phyloP scores from a whole-genome alignment of 2,888 invertebrate species.

The Philaethria dido region DNA sequence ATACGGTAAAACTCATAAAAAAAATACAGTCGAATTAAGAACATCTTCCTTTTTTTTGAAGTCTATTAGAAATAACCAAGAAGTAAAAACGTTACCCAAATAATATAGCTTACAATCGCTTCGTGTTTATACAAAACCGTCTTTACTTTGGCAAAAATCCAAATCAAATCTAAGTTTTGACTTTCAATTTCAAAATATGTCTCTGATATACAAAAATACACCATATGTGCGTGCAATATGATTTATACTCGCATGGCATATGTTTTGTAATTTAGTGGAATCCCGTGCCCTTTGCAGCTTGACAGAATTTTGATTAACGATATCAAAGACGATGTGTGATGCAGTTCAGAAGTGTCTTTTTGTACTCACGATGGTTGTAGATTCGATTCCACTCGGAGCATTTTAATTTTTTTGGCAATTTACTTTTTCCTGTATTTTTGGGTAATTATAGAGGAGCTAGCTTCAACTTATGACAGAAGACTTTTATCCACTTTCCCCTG shows the following conservation, averaged over 20 bases:
- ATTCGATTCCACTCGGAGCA: not conserved
- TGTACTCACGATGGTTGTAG: not conserved
- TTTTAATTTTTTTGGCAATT: no score
- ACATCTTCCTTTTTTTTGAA: no score
- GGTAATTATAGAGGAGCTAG: no score
- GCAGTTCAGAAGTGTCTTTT: not conserved
- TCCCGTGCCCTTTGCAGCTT: conserved; percentile 46
- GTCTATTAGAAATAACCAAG: no score
- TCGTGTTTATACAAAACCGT: conserved; percentile 17
- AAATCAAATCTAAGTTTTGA: conserved; percentile 47
- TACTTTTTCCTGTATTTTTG: no score
- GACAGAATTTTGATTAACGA: conserved; percentile 50
- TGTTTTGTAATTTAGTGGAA: conserved; percentile 38
- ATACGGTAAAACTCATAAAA: no score
- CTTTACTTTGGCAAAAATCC: conserved; percentile 47
- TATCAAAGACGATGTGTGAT: not conserved
- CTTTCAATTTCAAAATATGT: conserved; percentile 48
- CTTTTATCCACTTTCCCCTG: no score
- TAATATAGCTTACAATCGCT: conserved; percentile 8
- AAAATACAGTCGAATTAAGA: no score
- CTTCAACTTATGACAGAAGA: no score
- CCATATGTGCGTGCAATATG: conserved; percentile 8
- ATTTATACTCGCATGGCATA: conserved; percentile 21
- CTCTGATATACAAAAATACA: conserved; percentile 27
- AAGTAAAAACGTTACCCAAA: no score